Base-by-base conservation (phyloP, 2,113 vertebrate species). In the Petroica traversi region DNA sequence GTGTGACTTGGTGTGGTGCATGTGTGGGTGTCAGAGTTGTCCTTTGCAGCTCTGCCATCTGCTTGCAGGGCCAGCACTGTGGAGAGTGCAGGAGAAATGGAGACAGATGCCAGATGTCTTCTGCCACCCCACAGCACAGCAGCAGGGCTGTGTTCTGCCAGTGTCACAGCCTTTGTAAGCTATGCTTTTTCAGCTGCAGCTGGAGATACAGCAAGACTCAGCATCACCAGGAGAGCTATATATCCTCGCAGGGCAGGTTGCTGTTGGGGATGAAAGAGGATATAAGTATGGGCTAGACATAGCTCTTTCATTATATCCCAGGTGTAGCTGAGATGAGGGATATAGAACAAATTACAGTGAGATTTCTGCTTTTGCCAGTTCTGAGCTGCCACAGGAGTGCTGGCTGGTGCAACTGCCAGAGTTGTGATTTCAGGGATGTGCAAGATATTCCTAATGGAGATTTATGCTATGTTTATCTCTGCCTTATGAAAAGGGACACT, bases 241-340 rank as follows among this genome's bases (percentile, higher is more conserved):
- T 64, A 38, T 94, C 58, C 66, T 88, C 0, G 0, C 54, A 79
- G 82, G 78, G 54, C 62, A 76, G 74, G 62, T 66, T 79, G 66
- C 69, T 78, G 31, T 19, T 82, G 45, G 48, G 67, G 41, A 75
- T 89, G 71, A 94, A 85, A 79, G 81, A 75, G 45, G 34, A 51
- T 79, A 3, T 75, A 61, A 82, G 49, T 79, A 33, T 45, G 33
- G 69, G 71, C 45, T 85, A 82, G 71, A 52, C 54, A 38, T 36
- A 82, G 52, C 28, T 85, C 80, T 89, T 90, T 83, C 76, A 67
- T 89, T 94, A 45, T 59, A 69, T 88, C 92, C 74, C 90, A 88
- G 90, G 71, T 93, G 93, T 59, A 34, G 45, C 66, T 88, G 81
- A 85, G 69, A 72, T 72, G 61, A 75, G 80, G 62, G 90, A 85